phyloP scores from a whole-genome alignment of 1,140 invertebrate species.

The Pemphigus obesinymphae region DNA sequence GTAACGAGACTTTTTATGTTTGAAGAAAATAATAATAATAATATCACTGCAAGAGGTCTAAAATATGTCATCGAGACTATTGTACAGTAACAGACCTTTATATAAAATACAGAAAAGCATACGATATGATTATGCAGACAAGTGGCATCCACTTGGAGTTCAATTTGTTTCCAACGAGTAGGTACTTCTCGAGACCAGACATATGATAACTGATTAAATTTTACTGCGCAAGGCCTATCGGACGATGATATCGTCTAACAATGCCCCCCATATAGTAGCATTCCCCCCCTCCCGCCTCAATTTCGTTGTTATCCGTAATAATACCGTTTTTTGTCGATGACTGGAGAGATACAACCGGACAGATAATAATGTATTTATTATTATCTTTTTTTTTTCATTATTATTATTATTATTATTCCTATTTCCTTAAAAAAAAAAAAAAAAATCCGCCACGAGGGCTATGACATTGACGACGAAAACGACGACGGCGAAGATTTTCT shows the following conservation, averaged over 20 bases:
- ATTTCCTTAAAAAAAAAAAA: not conserved
- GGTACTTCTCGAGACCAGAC: not conserved
- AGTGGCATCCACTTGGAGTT: slow-evolving; percentile 17
- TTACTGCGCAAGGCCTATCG: not conserved
- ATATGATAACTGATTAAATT: not conserved
- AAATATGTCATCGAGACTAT: not conserved
- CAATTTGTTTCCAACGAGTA: slow-evolving; percentile 7
- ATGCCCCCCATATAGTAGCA: not conserved
- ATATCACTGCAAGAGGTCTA: not conserved
- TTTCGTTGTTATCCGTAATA: not conserved
- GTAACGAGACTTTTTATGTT: not conserved
- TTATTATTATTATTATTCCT: not conserved
- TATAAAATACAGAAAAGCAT: no score
- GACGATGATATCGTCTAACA: slow-evolving; percentile 11
- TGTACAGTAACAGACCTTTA: not conserved
- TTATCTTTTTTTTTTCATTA: not conserved
- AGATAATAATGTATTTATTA: not conserved
- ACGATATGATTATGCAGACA: not conserved
- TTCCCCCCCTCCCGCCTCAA: not conserved
- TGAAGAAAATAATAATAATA: not conserved
- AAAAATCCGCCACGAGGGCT: not conserved
- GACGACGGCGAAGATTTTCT: not conserved
- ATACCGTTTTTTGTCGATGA: not conserved
- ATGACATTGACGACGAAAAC: not conserved
- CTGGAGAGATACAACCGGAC: not conserved